A percentile compares a stretch with the other conserved stretches of the same genome.
These are phyloP conservation scores for Polyploca ridens DNA, from an alignment of 2,888 invertebrate genomes.

Conservation along the genomic window DNA sequence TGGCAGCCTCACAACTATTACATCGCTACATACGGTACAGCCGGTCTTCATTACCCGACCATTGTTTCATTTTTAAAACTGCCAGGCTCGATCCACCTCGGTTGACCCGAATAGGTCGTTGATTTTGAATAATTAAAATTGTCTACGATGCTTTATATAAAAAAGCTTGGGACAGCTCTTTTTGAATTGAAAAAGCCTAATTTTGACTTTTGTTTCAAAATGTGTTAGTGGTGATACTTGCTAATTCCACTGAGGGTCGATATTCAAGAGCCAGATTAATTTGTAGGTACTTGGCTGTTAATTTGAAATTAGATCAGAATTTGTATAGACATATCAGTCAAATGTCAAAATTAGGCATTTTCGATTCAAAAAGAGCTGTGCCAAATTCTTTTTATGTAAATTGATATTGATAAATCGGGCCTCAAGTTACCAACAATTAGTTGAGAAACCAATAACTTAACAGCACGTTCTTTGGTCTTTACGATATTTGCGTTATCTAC, in stretches of 20 bases:
- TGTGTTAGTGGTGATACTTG: too few species aligned
- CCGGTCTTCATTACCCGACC: slow-evolving; percentile 57
- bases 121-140: slow-evolving; percentile 74
- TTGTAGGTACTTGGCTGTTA: too few species aligned
- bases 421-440: too few species aligned
- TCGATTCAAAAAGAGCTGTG: slow-evolving; percentile 20
- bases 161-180: slow-evolving; percentile 14
- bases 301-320: too few species aligned
- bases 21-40: slow-evolving; percentile 5
- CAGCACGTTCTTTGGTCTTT: too few species aligned
- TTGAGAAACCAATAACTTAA: too few species aligned
- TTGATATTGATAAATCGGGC: too few species aligned
- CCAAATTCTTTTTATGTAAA: background rate
- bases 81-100: slow-evolving; percentile 51
- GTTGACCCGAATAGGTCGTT: slow-evolving; percentile 68
- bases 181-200: slow-evolving; percentile 15
- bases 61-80: slow-evolving; percentile 72
- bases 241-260: too few species aligned
- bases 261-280: too few species aligned
- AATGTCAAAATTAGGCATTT: background rate
- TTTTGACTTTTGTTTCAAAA: too few species aligned
- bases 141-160: slow-evolving; percentile 53
- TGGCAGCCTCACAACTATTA: background rate
- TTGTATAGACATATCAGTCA: too few species aligned
- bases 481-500: too few species aligned